A percentile compares a stretch with the other conserved stretches of the same genome.
Conservation (phyloP, 2,113 vertebrate genomes). For the Cryptomyrus ogoouensis region DNA sequence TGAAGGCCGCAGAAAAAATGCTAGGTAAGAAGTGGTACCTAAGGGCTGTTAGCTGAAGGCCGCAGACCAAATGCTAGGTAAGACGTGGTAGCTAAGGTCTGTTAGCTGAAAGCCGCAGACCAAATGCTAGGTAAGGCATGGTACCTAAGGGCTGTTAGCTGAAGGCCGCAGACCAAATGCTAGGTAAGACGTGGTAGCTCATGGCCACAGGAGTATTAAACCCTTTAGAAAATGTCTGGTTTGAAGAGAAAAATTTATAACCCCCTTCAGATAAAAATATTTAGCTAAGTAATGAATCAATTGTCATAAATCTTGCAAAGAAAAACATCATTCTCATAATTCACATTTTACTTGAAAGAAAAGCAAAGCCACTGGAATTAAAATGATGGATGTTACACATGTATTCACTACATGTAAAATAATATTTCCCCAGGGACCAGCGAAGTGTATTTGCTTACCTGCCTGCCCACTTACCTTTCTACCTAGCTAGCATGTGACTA, state of each 20-base stretch:
- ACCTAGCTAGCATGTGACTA: neutral
- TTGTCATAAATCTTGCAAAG: neutral
- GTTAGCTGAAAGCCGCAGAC: neutral
- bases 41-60: neutral
- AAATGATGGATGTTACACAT: neutral
- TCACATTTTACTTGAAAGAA: neutral
- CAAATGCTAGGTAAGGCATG: neutral
- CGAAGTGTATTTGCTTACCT: neutral
- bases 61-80: too few species aligned
- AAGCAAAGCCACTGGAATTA: neutral
- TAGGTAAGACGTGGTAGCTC: neutral
- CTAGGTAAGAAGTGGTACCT: neutral
- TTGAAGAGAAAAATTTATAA: neutral
- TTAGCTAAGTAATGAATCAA: neutral
- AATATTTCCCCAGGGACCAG: neutral
- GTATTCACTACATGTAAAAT: neutral
- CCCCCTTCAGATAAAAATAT: neutral
- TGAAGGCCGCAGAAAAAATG: neutral
- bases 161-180: neutral
- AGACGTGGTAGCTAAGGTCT: too few species aligned
- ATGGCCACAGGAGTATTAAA: neutral
- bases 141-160: neutral
- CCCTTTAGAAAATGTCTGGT: neutral
- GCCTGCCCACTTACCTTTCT: neutral
- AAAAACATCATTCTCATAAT: neutral